Percentiles rank a stretch among this genome's conserved stretches.
Conservation (phyloP, 2,797 vertebrate species). For the Percopsis omiscomaycus region DNA sequence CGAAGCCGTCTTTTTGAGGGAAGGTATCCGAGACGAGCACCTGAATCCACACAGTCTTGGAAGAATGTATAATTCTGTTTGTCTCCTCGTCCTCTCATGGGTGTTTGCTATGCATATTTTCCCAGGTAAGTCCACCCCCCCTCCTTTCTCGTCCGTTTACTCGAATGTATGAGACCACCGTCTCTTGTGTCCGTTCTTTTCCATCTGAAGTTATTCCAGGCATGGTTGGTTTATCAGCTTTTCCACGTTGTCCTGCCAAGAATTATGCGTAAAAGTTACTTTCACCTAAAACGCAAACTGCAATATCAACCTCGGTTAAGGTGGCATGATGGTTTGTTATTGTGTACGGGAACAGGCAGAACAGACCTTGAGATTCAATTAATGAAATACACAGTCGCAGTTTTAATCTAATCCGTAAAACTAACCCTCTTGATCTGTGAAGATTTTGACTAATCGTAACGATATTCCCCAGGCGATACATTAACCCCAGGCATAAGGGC, state of each 20-base stretch:
- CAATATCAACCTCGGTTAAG: slow-evolving; percentile 17
- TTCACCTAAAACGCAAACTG: background rate
- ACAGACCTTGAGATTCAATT: background rate
- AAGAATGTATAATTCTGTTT: slow-evolving; percentile 79
- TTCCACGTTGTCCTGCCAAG: background rate
- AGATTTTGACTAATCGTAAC: too few relatives aligned
- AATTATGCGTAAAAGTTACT: slow-evolving; percentile 29
- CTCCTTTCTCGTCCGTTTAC: slow-evolving; percentile 29
- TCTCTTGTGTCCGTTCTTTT: too few relatives aligned
- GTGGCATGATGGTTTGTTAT: slow-evolving; percentile 1
- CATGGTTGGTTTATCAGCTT: slow-evolving; percentile 11
- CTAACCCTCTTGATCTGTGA: too few relatives aligned
- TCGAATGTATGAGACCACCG: background rate
- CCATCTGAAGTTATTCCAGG: slow-evolving; percentile 21
- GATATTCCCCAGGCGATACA: slow-evolving; percentile 3
- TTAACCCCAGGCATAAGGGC: slow-evolving; percentile 1
- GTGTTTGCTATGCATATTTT: slow-evolving; percentile 77
- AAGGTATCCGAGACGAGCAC: slow-evolving; percentile 41
- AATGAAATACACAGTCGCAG: background rate
- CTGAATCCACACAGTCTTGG: slow-evolving; percentile 55
- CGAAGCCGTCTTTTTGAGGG: slow-evolving; percentile 34
- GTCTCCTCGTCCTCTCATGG: slow-evolving; percentile 76
- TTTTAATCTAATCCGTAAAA: background rate
- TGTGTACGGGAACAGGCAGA: background rate
- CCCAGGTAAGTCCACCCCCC: slow-evolving; percentile 73